Conservation (phyloP, 2,888 invertebrate genomes). For the Oasisia sp. region DNA sequence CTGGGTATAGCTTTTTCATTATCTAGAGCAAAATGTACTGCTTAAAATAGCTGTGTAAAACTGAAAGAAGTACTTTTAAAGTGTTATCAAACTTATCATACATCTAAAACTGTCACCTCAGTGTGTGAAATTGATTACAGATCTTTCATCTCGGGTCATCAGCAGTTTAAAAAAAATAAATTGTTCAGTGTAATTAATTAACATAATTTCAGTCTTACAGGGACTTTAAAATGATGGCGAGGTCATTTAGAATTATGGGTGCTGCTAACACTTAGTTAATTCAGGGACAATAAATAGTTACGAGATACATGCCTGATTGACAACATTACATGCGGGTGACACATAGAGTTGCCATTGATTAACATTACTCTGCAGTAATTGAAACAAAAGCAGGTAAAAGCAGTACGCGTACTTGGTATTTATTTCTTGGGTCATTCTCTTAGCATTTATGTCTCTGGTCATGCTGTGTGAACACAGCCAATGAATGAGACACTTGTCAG, state of each 20-base stretch:
- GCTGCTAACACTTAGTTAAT: too few species aligned
- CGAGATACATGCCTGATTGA: too few species aligned
- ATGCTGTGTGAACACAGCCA: too few species aligned
- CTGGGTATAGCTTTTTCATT: not conserved
- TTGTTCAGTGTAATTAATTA: too few species aligned
- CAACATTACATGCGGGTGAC: not conserved
- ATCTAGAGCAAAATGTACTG: too few species aligned
- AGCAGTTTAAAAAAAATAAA: not conserved
- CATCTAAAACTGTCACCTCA: not conserved
- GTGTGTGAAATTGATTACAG: too few species aligned
- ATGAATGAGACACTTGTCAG: too few species aligned
- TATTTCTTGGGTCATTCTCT: not conserved
- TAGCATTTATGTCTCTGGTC: too few species aligned
- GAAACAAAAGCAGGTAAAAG: not conserved
- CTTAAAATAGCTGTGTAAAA: not conserved
- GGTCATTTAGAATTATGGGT: too few species aligned
- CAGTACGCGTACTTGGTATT: not conserved
- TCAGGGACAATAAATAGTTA: too few species aligned
- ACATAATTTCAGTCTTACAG: too few species aligned
- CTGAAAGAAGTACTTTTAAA: not conserved
- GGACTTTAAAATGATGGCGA: too few species aligned
- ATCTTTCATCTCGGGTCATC: not conserved
- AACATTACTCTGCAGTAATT: not conserved
- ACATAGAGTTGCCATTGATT: not conserved
- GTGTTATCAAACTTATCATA: not conserved